Evolutionary conservation across 2,888 invertebrate species (phyloP).

Genomic region (Timema cristinae): DNA sequence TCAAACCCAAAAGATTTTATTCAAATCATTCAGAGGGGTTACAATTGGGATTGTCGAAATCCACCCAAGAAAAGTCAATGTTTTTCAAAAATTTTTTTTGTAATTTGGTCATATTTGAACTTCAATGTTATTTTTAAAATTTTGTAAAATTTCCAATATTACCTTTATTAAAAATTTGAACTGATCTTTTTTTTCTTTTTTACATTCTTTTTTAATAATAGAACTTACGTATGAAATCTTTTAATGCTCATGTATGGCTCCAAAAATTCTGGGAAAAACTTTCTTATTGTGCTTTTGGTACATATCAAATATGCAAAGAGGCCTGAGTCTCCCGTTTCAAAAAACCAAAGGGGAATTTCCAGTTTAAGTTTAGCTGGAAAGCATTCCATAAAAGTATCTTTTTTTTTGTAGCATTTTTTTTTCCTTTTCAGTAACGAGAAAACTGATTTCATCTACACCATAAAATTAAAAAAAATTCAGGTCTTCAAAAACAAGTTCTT

Average conservation of each 20-base stretch:
- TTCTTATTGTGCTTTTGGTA: constrained; percentile 4
- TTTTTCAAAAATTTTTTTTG: no score
- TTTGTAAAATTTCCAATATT: no score
- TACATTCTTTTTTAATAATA: no score
- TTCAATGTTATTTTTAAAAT: no score
- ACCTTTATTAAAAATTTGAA: no score
- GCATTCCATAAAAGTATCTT: constrained; percentile 4
- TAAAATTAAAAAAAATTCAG: constrained; percentile 3
- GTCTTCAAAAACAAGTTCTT: constrained; percentile 9
- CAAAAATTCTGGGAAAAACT: constrained; percentile 7
- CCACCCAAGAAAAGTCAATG: no score
- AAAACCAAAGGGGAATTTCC: constrained; percentile 1
- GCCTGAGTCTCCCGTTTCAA: constrained; percentile 7
- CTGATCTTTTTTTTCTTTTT: no score
- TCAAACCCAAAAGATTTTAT: no score
- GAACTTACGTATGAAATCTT: not conserved
- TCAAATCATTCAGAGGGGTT: no score
- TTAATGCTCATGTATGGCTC: constrained; percentile 5
- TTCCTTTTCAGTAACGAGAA: not conserved
- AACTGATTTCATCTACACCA: constrained; percentile 8
- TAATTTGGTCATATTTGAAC: no score
- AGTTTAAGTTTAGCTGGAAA: not conserved
- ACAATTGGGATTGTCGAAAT: no score
- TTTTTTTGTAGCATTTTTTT: not conserved
- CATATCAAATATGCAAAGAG: not conserved